Conservation (phyloP, 1,140 invertebrate species). For the Drosophila sucinea region DNA sequence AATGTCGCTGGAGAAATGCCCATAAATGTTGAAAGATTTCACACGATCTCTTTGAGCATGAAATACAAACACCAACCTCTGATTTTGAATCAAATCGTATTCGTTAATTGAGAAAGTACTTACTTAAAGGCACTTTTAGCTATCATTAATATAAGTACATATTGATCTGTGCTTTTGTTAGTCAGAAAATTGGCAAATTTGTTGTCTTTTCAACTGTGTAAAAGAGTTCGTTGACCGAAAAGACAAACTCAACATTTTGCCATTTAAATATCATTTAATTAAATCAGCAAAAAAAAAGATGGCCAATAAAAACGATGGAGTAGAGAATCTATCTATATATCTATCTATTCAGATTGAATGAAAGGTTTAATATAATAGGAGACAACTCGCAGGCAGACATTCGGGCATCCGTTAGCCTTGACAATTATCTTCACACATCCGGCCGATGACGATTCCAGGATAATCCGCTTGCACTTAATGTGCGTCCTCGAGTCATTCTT, state of each 20-base stretch:
- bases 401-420: slow-evolving; percentile 51
- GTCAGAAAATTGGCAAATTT: too few relatives aligned
- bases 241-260: slow-evolving; percentile 51
- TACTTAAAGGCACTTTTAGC: too few relatives aligned
- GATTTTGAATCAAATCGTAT: too few relatives aligned
- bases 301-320: not conserved
- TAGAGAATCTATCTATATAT: not conserved
- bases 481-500: slow-evolving; percentile 47
- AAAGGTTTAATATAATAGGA: slow-evolving; percentile 47
- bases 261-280: slow-evolving; percentile 46
- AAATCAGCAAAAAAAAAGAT: slow-evolving; percentile 56
- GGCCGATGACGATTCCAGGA: slow-evolving; percentile 24
- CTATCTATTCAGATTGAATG: slow-evolving; percentile 29
- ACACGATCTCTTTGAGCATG: too few relatives aligned
- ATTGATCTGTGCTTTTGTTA: too few relatives aligned
- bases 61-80: too few relatives aligned
- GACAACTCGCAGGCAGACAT: slow-evolving; percentile 18
- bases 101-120: too few relatives aligned
- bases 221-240: slow-evolving; percentile 18
- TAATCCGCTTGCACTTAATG: slow-evolving; percentile 62
- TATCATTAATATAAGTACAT: too few relatives aligned
- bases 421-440: slow-evolving; percentile 74
- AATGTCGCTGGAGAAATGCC: too few relatives aligned
- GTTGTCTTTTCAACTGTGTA: too few relatives aligned
- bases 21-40: too few relatives aligned